Evolutionary conservation across 2,888 invertebrate species (phyloP).

Genomic region (Listrodromus nycthemerus): DNA sequence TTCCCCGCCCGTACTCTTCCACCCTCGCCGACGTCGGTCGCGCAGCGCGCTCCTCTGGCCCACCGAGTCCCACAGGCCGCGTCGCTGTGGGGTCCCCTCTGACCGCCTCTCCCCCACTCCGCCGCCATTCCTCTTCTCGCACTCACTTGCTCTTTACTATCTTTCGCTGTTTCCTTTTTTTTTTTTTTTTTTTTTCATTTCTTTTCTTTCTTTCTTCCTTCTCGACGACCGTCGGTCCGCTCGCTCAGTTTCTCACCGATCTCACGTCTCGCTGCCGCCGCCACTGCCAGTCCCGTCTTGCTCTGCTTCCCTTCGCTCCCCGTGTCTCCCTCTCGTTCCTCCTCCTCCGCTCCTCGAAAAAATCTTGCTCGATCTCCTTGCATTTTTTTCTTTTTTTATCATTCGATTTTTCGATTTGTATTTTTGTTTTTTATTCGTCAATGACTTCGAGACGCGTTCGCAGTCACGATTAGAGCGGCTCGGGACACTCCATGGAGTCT

Average conservation of each 20-base stretch:
- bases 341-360: neutral
- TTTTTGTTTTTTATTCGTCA: neutral
- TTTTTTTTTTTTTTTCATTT: neutral
- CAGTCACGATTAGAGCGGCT: constrained; percentile 5
- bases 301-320: constrained; percentile 53
- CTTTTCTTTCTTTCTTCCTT: constrained; percentile 17
- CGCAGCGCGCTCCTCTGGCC: constrained; percentile 61
- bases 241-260: constrained; percentile 66
- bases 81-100: constrained; percentile 70
- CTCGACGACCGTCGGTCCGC: constrained; percentile 27
- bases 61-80: constrained; percentile 68
- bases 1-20: constrained; percentile 70
- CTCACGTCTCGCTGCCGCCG: constrained; percentile 63
- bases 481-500: neutral
- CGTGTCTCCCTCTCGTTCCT: constrained; percentile 26
- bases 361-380: constrained; percentile 26
- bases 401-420: neutral
- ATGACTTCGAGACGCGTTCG: neutral
- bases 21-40: constrained; percentile 65
- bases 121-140: constrained; percentile 36
- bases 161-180: constrained; percentile 41
- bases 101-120: constrained; percentile 66
- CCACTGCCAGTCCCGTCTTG: constrained; percentile 59
- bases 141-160: constrained; percentile 53
- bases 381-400: neutral